phyloP scores from a whole-genome alignment of 2,888 invertebrate species.

The Glomeris marginata region DNA sequence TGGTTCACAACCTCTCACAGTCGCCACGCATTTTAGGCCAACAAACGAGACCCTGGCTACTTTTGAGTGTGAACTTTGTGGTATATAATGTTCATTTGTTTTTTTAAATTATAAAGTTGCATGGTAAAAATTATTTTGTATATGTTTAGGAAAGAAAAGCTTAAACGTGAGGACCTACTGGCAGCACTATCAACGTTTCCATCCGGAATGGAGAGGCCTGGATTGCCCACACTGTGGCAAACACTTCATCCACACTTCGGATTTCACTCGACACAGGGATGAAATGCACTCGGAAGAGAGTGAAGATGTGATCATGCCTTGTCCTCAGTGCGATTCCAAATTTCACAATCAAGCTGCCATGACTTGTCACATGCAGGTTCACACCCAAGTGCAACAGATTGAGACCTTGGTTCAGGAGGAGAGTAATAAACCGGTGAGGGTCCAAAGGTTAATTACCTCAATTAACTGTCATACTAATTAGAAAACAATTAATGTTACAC shows the following conservation, averaged over 20 bases:
- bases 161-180: conserved; percentile 6
- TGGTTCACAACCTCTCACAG: neutral
- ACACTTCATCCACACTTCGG: conserved; percentile 11
- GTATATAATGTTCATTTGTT: neutral
- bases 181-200: conserved; percentile 9
- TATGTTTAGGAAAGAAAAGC: conserved; percentile 5
- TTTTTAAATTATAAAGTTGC: neutral
- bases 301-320: neutral
- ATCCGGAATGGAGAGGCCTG: conserved; percentile 11
- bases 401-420: conserved; percentile 1
- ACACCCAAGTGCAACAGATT: conserved; percentile 5
- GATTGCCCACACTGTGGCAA: conserved; percentile 11
- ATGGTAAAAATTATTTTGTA: neutral
- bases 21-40: neutral
- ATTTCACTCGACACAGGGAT: conserved; percentile 5
- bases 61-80: conserved; percentile 9
- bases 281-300: conserved; percentile 1
- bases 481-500: no score
- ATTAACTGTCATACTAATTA: no score
- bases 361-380: neutral
- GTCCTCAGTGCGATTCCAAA: conserved; percentile 2
- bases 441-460: no score
- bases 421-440: neutral
- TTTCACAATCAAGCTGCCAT: conserved; percentile 7
- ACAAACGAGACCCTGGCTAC: neutral